phyloP scores from a whole-genome alignment of 2,888 invertebrate genomes.

The Drosophila differens region DNA sequence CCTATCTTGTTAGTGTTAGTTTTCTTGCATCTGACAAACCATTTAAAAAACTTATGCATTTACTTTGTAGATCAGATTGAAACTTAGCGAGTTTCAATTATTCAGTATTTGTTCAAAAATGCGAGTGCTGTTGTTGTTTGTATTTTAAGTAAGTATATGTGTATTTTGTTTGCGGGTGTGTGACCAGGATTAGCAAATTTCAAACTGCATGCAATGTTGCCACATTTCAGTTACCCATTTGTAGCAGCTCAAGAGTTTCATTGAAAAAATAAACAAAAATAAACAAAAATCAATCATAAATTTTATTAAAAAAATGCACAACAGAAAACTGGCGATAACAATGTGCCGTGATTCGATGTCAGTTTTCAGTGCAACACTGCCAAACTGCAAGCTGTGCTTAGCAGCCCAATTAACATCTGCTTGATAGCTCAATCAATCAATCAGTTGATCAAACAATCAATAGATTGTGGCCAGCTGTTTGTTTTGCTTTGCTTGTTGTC shows the following conservation, averaged over 20 bases:
- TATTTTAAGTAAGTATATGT: constrained; percentile 16
- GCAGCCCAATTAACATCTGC: background rate
- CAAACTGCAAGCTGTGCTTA: constrained; percentile 19
- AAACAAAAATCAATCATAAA: background rate
- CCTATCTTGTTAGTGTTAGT: constrained; percentile 32
- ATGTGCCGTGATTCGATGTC: constrained; percentile 13
- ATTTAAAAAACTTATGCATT: constrained; percentile 38
- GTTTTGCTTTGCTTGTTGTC: constrained; percentile 18
- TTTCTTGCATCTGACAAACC: constrained; percentile 26
- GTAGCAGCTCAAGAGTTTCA: constrained; percentile 20
- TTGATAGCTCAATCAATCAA: background rate
- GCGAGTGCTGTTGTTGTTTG: constrained; percentile 69
- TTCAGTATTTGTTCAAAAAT: constrained; percentile 49
- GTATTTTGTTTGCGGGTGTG: constrained; percentile 12
- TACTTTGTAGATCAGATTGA: constrained; percentile 36
- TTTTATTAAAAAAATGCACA: background rate
- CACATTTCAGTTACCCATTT: constrained; percentile 54
- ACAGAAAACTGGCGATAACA: background rate
- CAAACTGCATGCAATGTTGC: constrained; percentile 44
- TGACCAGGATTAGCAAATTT: constrained; percentile 24
- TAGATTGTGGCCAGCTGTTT: constrained; percentile 20
- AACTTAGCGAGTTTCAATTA: constrained; percentile 49
- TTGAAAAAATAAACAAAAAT: constrained; percentile 4
- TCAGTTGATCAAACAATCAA: constrained; percentile 4
- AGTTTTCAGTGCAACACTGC: constrained; percentile 23